Evolutionary conservation across 2,888 invertebrate genomes (phyloP), one percentile per base, ranked within the genome.

Genomic region (Pycnomerus fuliginosus): DNA sequence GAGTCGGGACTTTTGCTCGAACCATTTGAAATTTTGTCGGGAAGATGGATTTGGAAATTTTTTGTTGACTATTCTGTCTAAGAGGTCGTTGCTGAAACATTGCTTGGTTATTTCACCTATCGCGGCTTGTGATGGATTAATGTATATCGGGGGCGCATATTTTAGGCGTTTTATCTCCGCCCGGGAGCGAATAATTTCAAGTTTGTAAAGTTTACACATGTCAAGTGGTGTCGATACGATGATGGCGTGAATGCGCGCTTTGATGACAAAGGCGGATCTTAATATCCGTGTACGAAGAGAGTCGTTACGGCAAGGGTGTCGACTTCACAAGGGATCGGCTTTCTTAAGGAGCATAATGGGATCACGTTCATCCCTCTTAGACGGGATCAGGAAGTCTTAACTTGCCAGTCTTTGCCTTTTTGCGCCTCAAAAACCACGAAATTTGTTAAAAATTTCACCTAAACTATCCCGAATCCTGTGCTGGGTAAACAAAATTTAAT

Each of bases 141-240:
- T 83, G 83, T 83, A 82, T 83, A 83, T 83, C 82, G 83, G 82
- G 80, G 80, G 79, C 78, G 77, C 77, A 76, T 78, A 77, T 78
- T 78, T 79, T 60, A 56, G 56, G 44, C 60, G 62, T 65, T 64
- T 66, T 66, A 67, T 66, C 65, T 67, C 53, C 56, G 53, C 55
- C 57, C 53, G 55, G 60, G 57, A 61, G 53, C 55, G 60, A 55
- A 61, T 62, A 63, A 64, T 63, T 64, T 61, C 60, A 55, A 62
- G 60, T 62, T 62, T 58, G 60, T 58, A 62, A 62, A 64, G 65
- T 65, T 69, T 68, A 67, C 67, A 62, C 67, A 66, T 69, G 69
- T 71, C 70, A 71, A 70, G 68, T 66, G 69, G 65, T 61, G 64
- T 67, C 67, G 65, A 67, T 68, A 62, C 61, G 58, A 55, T 49